Conservation (phyloP, 2,797 vertebrate genomes). For the Thaleichthys pacificus region DNA sequence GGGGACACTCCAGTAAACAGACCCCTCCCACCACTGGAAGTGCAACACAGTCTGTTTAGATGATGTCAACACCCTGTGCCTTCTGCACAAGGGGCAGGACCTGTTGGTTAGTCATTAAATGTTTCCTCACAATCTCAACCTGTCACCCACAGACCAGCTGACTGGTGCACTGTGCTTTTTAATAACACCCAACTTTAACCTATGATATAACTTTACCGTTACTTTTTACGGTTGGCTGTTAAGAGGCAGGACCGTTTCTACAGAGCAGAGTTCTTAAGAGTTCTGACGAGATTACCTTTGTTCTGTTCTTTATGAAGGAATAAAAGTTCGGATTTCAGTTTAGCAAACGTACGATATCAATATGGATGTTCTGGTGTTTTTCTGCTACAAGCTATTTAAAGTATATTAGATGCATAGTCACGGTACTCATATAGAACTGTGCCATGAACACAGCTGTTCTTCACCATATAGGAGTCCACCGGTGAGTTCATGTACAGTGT, state of each 20-base stretch:
- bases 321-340: too few relatives aligned
- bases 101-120: neutral
- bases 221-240: neutral
- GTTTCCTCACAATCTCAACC: neutral
- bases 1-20: neutral
- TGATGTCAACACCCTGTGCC: neutral
- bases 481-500: too few relatives aligned
- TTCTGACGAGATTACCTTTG: neutral
- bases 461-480: too few relatives aligned
- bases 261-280: neutral
- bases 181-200: constrained; percentile 10
- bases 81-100: neutral
- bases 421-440: too few relatives aligned
- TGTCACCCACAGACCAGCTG: neutral
- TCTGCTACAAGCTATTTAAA: too few relatives aligned
- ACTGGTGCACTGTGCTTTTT: neutral
- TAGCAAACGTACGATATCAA: too few relatives aligned
- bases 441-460: too few relatives aligned
- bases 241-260: neutral
- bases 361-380: too few relatives aligned
- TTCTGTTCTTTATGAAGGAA: neutral
- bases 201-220: neutral
- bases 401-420: too few relatives aligned
- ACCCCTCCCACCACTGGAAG: neutral
- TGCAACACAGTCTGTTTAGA: neutral